Conservation (phyloP, 2,888 invertebrate species). For the Uloborus plumipes region DNA sequence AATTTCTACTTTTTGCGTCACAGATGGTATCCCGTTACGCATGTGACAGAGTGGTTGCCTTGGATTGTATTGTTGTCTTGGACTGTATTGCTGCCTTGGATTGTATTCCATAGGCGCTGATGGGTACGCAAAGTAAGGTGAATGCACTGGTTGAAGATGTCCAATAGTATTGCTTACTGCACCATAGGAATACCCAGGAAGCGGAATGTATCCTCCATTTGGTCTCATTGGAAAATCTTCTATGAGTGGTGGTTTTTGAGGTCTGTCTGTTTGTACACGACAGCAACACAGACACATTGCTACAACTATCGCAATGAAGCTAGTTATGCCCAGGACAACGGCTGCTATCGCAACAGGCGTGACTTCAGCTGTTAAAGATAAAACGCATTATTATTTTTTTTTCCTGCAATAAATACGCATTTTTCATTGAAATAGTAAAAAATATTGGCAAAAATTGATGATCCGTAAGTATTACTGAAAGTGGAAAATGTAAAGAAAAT, state of each 20-base stretch:
- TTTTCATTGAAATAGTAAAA: too few species aligned
- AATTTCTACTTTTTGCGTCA: slow-evolving; percentile 40
- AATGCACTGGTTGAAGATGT: slow-evolving; percentile 27
- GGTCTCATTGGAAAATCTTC: slow-evolving; percentile 25
- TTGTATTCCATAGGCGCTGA: slow-evolving; percentile 11
- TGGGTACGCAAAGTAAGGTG: neutral
- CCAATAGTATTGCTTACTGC: neutral
- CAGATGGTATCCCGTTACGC: neutral
- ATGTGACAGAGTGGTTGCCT: too few species aligned
- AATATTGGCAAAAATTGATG: too few species aligned
- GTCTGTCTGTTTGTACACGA: slow-evolving; percentile 6
- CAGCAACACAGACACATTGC: slow-evolving; percentile 48
- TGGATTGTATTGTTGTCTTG: too few species aligned
- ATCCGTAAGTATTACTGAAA: too few species aligned
- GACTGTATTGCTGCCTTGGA: too few species aligned
- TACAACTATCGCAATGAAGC: slow-evolving; percentile 27
- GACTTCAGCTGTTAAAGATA: slow-evolving; percentile 23
- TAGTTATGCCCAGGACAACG: slow-evolving; percentile 34
- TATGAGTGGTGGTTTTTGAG: slow-evolving; percentile 14
- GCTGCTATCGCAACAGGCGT: slow-evolving; percentile 33
- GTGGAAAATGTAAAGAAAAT: too few species aligned
- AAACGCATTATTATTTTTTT: too few species aligned
- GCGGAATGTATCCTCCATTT: slow-evolving; percentile 33
- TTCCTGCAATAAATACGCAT: too few species aligned
- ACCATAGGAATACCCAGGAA: slow-evolving; percentile 37